Base-by-base conservation (phyloP, 2,113 vertebrate genomes). In the Scomber scombrus region DNA sequence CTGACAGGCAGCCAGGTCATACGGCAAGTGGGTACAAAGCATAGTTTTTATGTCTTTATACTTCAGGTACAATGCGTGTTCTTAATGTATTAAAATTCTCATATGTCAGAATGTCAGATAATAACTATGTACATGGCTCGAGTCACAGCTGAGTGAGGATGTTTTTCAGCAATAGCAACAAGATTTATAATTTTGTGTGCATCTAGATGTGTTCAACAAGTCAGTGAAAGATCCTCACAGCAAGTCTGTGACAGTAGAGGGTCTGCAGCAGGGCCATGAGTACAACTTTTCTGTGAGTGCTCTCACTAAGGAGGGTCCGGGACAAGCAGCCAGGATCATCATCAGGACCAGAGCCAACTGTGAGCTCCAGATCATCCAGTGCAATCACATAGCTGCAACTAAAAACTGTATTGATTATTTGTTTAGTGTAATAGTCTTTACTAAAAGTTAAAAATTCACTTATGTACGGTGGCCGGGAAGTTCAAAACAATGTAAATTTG, bases 281-380 rank as follows among this genome's bases (percentile, higher is more conserved):
- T 93, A 94, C 58, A 26, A 3, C 21, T 75, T 90, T 40, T 77
- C 5, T 19, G 78, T 93, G 70, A 85, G 91, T 0, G 87, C 87
- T 3, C 82, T 90, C 63, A 90, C 89, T 3, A 75, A 57, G n/a
- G 71, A 19, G 1, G 92, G 92, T 34, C 82, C 82, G 18, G 92
- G 92, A 45, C 47, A 51, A 1, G 13, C 64, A 3, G 75, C 70
- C 43, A 69, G 1, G 1, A 64, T 75, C 71, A 89, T 60, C 10
- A 9, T 88, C 78, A 80, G 58, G 54, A 94, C 93, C 68, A 77
- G 2, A 61, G 55, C 8, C 11, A 79, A 83, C 71, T 65, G 92
- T 93, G 74, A 91, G 93, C 71, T 18, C 50, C 12, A 5, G 11
- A 15, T 55, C 18, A 46, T 6, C 18, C 26, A 40, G 14, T 16